Percentiles rank a stretch among this genome's conserved stretches.
phyloP scores from a whole-genome alignment of 2,113 vertebrate species.

The Oxyura jamaicensis region DNA sequence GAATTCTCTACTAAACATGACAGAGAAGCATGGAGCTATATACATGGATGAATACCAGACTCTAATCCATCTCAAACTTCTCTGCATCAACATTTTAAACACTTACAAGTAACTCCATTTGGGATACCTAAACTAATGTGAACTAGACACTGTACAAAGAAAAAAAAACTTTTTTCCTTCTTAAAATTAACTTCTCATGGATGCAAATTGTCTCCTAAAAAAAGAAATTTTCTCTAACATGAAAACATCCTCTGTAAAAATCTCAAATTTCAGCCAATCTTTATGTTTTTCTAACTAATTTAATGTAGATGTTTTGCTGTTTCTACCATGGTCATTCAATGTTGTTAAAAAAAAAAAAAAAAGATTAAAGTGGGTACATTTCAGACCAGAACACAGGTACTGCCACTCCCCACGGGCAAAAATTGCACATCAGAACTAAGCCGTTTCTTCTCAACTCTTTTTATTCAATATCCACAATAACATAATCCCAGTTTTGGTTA shows the following conservation, averaged over 20 bases:
- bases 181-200: constrained; percentile 46
- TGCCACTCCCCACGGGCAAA: background rate
- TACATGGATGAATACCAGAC: background rate
- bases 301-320: background rate
- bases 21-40: background rate
- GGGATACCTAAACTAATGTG: constrained; percentile 3
- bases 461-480: background rate
- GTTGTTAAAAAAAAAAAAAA: background rate
- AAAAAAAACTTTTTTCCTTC: constrained; percentile 43
- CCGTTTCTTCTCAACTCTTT: background rate
- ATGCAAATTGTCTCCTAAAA: constrained; percentile 36
- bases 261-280: constrained; percentile 7
- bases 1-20: background rate
- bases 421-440: background rate
- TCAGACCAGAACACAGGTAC: background rate
- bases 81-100: background rate
- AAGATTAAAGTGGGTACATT: background rate
- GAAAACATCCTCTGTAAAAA: constrained; percentile 22
- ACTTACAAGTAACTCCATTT: background rate
- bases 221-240: constrained; percentile 43
- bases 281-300: background rate
- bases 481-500: background rate
- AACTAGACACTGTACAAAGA: constrained; percentile 14
- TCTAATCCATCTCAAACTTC: background rate
- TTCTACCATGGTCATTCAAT: background rate